These are phyloP conservation scores for Alligator sinensis DNA, from an alignment of 2,113 vertebrate genomes.

Conservation along the genomic window DNA sequence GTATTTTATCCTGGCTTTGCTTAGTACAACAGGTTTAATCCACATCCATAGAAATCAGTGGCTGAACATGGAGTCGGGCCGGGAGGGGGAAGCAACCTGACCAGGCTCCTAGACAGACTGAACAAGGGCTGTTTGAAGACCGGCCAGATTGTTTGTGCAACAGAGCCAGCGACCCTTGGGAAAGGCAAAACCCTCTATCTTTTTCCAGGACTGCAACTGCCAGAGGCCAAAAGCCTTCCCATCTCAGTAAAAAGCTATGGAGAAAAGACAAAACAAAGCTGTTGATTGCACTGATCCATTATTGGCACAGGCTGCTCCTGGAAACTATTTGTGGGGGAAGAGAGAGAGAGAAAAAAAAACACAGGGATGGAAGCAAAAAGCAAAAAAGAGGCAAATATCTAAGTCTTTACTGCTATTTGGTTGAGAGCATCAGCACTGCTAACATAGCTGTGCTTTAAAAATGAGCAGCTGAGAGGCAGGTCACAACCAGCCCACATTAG, in stretches of 20 bases:
- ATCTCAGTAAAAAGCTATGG: neutral
- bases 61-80: neutral
- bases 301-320: accelerated
- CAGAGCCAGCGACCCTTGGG: neutral
- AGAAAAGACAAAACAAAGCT: neutral
- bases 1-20: neutral
- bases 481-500: neutral
- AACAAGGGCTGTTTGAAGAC: neutral
- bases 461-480: neutral
- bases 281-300: accelerated
- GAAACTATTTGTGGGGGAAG: neutral
- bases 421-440: neutral
- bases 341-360: neutral
- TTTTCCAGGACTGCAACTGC: neutral
- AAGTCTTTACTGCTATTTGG: constrained; percentile 15
- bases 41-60: neutral
- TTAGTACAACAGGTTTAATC: neutral
- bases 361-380: neutral
- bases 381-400: neutral
- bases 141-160: neutral
- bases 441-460: neutral
- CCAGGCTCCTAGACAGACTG: neutral
- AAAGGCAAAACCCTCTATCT: neutral
- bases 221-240: neutral
- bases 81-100: neutral